Evolutionary conservation across 2,888 invertebrate genomes (phyloP).

Genomic region (Hirudinaria manillensis): DNA sequence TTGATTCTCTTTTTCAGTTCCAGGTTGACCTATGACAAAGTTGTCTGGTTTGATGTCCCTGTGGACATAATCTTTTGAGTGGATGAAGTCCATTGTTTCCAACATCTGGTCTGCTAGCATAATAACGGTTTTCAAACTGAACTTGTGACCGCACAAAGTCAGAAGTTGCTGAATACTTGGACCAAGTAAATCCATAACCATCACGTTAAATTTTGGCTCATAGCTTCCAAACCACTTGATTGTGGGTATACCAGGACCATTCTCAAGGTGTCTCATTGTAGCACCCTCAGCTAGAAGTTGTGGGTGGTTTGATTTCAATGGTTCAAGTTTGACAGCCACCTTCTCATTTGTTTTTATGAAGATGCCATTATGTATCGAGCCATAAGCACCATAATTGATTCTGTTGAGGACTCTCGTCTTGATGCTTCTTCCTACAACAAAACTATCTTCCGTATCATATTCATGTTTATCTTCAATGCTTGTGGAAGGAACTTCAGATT

Average conservation of each 20-base stretch:
- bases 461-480: neutral
- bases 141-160: slow-evolving; percentile 27
- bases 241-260: slow-evolving; percentile 37
- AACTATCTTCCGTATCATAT: slow-evolving; percentile 3
- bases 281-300: slow-evolving; percentile 37
- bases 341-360: slow-evolving; percentile 20
- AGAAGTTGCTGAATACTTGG: slow-evolving; percentile 36
- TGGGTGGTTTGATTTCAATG: slow-evolving; percentile 10
- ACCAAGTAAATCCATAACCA: slow-evolving; percentile 38
- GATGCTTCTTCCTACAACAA: slow-evolving; percentile 34
- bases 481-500: no score
- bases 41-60: slow-evolving; percentile 69
- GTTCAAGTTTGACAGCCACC: slow-evolving; percentile 38
- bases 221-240: slow-evolving; percentile 37
- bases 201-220: slow-evolving; percentile 31
- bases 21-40: slow-evolving; percentile 51
- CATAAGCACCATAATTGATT: slow-evolving; percentile 38
- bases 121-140: slow-evolving; percentile 36
- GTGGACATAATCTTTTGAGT: slow-evolving; percentile 94
- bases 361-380: slow-evolving; percentile 35
- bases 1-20: slow-evolving; percentile 17
- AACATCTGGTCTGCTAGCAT: slow-evolving; percentile 35
- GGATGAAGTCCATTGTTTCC: slow-evolving; percentile 69
- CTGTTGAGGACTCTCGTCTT: slow-evolving; percentile 32
- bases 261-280: slow-evolving; percentile 35